Evolutionary conservation across 2,113 vertebrate species (phyloP), one percentile per base, ranked within the genome.

Genomic region (Trematocara unimaculatum): DNA sequence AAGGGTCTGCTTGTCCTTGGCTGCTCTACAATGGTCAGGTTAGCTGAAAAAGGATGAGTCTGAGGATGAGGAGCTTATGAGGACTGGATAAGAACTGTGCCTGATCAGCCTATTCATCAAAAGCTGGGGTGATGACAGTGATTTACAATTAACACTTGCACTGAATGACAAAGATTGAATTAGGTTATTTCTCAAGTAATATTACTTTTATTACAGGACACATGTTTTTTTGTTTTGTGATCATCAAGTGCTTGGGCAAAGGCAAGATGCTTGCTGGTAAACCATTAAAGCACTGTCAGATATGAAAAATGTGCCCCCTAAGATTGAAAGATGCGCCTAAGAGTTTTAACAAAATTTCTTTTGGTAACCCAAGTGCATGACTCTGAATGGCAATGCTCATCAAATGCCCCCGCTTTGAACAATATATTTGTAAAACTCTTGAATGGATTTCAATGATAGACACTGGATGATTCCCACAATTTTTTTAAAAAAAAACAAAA

Each of bases 11-110:
- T 88, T 91, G 82, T 87, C 51, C 35, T 83, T 74, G 5, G 58
- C 49, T 62, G 77, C 90, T 91, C 80, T 20, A 47, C 33, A 33
- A 67, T 86, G 91, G 55, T 85, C 90, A 91, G 92, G 88, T 93
- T 90, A 81, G 67, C 54, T 15, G 81, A 91, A 77, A 81, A 74
- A 81, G 89, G 87, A 90, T 91, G 89, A 93, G 83, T 26, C 58
- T 26, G 6, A 20, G 78, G 84, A 89, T 89, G 74, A 94, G 86
- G 58, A 83, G 90, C 78, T 89, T 84, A 91, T 82, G 26, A 38
- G 62, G 33, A 67, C 49, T 8, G 29, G 26, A 74, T 79, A 38
- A 23, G 82, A 89, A 77, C 78, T n/a, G 23, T 62, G 35, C 54
- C 51, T 62, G 67, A 67, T 82, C 88, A 84, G 64, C 55, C 84